Evolutionary conservation across 2,797 vertebrate species (phyloP), one percentile per base, ranked within the genome.

Genomic region (Sylvia borin): DNA sequence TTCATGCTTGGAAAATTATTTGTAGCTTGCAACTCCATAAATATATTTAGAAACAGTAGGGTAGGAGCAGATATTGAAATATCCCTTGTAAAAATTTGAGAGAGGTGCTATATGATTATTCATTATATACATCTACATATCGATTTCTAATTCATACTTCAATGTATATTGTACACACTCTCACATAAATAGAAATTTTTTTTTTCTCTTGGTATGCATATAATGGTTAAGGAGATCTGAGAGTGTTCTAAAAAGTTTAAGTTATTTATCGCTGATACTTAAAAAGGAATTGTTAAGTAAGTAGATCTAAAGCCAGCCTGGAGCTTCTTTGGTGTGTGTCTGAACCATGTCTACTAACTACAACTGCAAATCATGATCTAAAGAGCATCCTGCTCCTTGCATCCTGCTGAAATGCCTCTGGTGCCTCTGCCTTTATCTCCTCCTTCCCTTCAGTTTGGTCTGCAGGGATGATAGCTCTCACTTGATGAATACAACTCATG

Each of bases 231-330:
- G n/a, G 32, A 86, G 40, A 70, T 66, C 34, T 45, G 25, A 77
- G 21, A 47, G 4, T 42, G 7, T 74, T 86, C 53, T 64, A 64
- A 75, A 85, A 85, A 67, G 7, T 70, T 76, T 76, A 85, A 50
- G 60, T 84, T 86, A 31, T 87, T 88, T 89, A 47, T 71, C 31
- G 61, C 34, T 25, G 16, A 50, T 43, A 79, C 64, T 92, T 93
- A 34, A 94, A 94, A 92, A 82, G 34, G 76, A 91, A 80, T 80
- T 58, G 29, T 68, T 81, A 89, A 94, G 77, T 38, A 91, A 92
- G 42, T 61, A 89, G n/a, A n/a, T 82, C 48, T 65, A 53, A 92
- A 92, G 60, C 36, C 7, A 1, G 17, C 60, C 55, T 70, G 50
- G 40, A 82, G 27, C 62, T 85, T 55, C 61, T 92, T 74, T 71